Evolutionary conservation across 2,797 vertebrate genomes (phyloP).

Genomic region (Sebastes minor): DNA sequence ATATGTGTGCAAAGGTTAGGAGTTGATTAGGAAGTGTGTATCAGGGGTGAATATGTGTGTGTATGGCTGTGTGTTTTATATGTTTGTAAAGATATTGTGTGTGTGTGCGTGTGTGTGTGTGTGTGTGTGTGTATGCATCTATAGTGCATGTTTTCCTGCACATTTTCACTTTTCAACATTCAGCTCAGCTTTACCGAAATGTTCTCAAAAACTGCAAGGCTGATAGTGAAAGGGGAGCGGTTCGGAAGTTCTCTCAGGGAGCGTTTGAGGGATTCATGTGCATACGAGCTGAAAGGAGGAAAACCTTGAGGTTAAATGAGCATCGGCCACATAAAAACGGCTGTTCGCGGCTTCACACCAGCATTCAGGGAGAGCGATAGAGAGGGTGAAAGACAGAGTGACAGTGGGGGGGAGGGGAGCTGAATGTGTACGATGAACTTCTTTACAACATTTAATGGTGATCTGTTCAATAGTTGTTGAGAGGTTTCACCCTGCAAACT

Average conservation of each 20-base stretch:
- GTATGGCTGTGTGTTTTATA: not conserved
- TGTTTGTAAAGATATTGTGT: not conserved
- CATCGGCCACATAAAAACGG: not conserved
- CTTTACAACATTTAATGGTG: not conserved
- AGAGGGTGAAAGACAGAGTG: not conserved
- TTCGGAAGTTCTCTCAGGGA: conserved; percentile 3
- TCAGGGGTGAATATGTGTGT: not conserved
- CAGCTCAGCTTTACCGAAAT: not conserved
- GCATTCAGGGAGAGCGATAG: not conserved
- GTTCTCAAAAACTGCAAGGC: not conserved
- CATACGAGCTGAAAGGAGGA: conserved; percentile 5
- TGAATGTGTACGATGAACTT: not conserved
- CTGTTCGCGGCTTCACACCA: not conserved
- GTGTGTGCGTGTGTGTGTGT: not conserved
- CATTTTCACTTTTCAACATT: conserved; percentile 16
- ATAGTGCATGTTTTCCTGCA: not conserved
- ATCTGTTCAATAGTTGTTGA: not conserved
- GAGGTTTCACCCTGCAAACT: not conserved
- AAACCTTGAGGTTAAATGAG: conserved; percentile 33
- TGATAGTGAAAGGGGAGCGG: not conserved
- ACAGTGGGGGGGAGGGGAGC: not conserved
- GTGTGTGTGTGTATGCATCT: not conserved
- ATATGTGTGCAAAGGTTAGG: conserved; percentile 6
- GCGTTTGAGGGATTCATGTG: not conserved
- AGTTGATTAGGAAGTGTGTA: conserved; percentile 21